These are phyloP conservation scores for Homarus americanus DNA, from an alignment of 1,140 invertebrate species.

Conservation along the genomic window DNA sequence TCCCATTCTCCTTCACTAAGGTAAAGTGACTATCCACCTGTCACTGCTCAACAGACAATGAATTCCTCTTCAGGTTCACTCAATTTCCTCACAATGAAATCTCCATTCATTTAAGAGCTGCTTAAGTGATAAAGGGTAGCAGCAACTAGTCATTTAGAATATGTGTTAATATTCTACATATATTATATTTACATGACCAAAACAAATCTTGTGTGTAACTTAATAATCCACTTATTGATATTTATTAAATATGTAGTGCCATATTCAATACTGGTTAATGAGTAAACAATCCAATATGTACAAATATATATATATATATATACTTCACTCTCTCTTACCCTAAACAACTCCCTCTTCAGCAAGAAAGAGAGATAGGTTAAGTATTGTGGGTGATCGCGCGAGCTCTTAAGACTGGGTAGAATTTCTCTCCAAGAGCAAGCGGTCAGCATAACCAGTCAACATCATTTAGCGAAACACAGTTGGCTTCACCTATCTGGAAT, in stretches of 20 bases:
- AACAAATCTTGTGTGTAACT: neutral
- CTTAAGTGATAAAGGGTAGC: neutral
- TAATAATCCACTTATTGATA: slow-evolving; percentile 1
- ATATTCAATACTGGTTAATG: slow-evolving; percentile 26
- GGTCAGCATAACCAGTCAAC: neutral
- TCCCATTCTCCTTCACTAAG: no score
- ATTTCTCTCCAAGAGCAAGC: neutral
- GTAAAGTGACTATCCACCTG: no score
- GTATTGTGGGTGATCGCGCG: no score
- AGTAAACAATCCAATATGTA: slow-evolving; percentile 40
- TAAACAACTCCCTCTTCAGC: slow-evolving; percentile 14
- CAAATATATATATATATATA: slow-evolving; percentile 21
- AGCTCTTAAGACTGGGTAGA: neutral
- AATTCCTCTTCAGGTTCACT: no score
- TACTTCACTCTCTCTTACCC: slow-evolving; percentile 6
- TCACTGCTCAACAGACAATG: no score
- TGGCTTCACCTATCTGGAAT: neutral
- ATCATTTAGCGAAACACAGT: slow-evolving; percentile 19
- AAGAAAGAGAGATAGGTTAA: slow-evolving; percentile 4
- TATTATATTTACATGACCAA: neutral
- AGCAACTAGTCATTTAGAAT: neutral
- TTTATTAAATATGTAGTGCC: slow-evolving; percentile 21
- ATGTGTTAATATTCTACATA: neutral
- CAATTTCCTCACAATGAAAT: no score
- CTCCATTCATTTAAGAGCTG: no score